Base-by-base conservation (phyloP, 2,888 invertebrate species). In the Fragum fragum region DNA sequence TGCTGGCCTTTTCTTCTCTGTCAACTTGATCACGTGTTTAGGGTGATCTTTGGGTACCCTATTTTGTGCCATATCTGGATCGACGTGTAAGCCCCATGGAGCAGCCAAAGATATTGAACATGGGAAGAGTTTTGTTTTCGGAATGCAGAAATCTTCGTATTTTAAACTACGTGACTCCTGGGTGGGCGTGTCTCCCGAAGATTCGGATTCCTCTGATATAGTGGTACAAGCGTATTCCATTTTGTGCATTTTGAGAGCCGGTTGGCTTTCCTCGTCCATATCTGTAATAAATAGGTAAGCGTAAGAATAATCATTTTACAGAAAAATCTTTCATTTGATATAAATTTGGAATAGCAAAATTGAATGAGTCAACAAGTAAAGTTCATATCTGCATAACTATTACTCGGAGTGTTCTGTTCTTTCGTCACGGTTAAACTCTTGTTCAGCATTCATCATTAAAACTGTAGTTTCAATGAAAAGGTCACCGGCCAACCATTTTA, bases 131-230 rank as follows among this genome's bases (percentile, higher is more conserved):
- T 66, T 66, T 42, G 66, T 66, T 23, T 42, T 39, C 18, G 66
- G 36, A n/a, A 18, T 42, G 23, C 42, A 23, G 21, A 29, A 26
- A 23, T 42, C 66, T 26, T 26, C 66, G 32, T 32, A n/a, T 9
- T 7, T n/a, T 1, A 66, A 16, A 23, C 23, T 5, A 42, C 42
- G 42, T 42, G 66, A n/a, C 42, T 39, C 14, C 36, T n/a, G n/a
- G 18, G n/a, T 26, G 9, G 42, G 42, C 18, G n/a, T 42, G 23
- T 66, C 66, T n/a, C 36, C 18, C 5, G 66, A 42, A 14, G 66
- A 39, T 36, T 66, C 66, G 23, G 66, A 66, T 23, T 66, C 66
- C 42, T 66, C 66, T 11, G 11, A 29, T 9, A 32, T 61, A 3
- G 26, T 28, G 1, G 14, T n/a, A 28, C n/a, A n/a, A 1, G 1